Conservation (phyloP, 2,113 vertebrate species). For the Aldabrachelys gigantea region DNA sequence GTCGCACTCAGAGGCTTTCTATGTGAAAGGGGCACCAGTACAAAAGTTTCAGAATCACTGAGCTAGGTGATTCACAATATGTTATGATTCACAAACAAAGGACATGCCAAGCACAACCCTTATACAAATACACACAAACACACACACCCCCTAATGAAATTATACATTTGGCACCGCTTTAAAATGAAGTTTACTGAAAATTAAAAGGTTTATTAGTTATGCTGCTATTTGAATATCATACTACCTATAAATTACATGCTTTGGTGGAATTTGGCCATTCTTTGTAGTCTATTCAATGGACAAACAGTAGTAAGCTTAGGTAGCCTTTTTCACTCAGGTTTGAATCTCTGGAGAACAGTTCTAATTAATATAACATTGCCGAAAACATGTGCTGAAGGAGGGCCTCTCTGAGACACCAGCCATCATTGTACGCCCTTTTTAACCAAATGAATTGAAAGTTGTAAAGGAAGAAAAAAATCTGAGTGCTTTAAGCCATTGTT, state of each 20-base stretch:
- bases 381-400: background rate
- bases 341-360: background rate
- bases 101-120: slow-evolving; percentile 2
- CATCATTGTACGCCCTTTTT: background rate
- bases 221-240: slow-evolving; percentile 47
- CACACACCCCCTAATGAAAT: slow-evolving; percentile 36
- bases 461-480: background rate
- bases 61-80: background rate
- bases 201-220: background rate
- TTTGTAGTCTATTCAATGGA: background rate
- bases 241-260: slow-evolving; percentile 1
- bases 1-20: too few species aligned
- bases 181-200: slow-evolving; percentile 51
- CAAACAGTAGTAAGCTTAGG: background rate
- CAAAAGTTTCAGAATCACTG: too few species aligned
- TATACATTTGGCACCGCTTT: slow-evolving; percentile 56
- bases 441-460: background rate
- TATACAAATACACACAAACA: slow-evolving; percentile 2
- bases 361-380: background rate
- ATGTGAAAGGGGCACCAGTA: too few species aligned
- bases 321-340: background rate
- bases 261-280: background rate
- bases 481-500: background rate
- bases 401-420: background rate
- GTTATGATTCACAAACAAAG: slow-evolving; percentile 1